Conservation (phyloP, 2,113 vertebrate genomes). For the Marcusenius ussheri region DNA sequence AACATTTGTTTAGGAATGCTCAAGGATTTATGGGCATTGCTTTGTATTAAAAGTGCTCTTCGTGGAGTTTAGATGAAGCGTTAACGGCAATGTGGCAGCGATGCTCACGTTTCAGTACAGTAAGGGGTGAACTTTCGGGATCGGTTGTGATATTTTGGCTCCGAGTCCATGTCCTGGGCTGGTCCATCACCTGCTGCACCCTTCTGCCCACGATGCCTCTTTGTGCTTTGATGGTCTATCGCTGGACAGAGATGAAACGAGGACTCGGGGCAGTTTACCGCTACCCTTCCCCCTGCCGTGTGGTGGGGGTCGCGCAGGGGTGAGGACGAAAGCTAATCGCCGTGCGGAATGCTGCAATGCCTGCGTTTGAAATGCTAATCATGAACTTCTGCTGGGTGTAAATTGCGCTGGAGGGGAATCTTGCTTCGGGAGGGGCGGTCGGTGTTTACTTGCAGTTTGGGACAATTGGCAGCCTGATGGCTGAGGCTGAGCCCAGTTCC, state of each 20-base stretch:
- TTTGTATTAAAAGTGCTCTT: background rate
- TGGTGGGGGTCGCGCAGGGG: background rate
- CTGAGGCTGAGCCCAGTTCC: no score
- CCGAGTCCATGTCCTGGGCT: background rate
- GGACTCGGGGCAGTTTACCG: background rate
- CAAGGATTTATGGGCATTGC: background rate
- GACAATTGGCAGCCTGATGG: background rate
- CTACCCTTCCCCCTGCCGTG: background rate
- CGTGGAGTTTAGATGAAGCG: background rate
- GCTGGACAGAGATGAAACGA: background rate
- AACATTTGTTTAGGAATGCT: background rate
- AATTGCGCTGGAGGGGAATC: background rate
- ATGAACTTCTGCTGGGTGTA: slow-evolving; percentile 10
- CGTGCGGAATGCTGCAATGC: background rate
- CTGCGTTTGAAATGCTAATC: slow-evolving; percentile 12
- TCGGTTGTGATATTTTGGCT: background rate
- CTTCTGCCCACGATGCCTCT: background rate
- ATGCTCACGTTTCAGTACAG: background rate
- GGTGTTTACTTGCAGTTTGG: background rate
- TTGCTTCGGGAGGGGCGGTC: background rate
- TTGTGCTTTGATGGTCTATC: background rate
- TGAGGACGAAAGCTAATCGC: background rate
- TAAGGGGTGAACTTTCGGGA: background rate
- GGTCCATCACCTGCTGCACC: background rate
- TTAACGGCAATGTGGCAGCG: background rate